These are phyloP conservation scores for Alethe diademata DNA, from an alignment of 2,113 vertebrate genomes.

Conservation along the genomic window DNA sequence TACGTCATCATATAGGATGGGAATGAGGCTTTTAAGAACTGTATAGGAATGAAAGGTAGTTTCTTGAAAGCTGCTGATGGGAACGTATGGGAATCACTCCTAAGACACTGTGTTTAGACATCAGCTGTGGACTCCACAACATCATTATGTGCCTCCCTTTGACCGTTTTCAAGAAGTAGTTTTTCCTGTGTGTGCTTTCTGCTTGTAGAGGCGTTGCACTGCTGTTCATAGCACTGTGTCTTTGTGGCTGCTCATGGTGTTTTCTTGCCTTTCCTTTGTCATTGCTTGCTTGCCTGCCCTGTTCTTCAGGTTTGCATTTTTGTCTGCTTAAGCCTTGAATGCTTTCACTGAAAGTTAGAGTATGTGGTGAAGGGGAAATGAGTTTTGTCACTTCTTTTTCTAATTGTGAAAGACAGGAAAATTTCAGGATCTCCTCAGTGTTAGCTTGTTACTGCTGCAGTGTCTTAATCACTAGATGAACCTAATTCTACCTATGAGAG, in stretches of 20 bases:
- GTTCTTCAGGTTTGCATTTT: background rate
- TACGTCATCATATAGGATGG: accelerated
- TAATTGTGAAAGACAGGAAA: background rate
- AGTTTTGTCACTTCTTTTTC: background rate
- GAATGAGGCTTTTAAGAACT: background rate
- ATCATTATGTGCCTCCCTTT: background rate
- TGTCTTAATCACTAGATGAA: background rate
- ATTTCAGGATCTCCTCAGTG: background rate
- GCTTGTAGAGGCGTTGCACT: background rate
- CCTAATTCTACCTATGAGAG: background rate
- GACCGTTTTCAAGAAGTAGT: background rate
- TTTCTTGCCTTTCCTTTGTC: background rate
- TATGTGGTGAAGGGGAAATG: background rate
- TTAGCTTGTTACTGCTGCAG: background rate
- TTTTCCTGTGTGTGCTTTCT: background rate
- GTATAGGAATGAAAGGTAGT: background rate
- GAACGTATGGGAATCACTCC: background rate
- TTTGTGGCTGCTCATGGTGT: background rate
- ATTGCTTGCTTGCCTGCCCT: background rate
- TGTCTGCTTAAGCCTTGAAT: background rate
- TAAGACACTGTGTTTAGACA: background rate
- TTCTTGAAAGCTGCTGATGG: background rate
- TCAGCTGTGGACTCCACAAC: background rate
- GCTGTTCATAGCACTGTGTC: background rate
- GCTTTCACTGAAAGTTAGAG: background rate